Base-by-base conservation (phyloP, 2,797 vertebrate species). In the Lacerta viridis region DNA sequence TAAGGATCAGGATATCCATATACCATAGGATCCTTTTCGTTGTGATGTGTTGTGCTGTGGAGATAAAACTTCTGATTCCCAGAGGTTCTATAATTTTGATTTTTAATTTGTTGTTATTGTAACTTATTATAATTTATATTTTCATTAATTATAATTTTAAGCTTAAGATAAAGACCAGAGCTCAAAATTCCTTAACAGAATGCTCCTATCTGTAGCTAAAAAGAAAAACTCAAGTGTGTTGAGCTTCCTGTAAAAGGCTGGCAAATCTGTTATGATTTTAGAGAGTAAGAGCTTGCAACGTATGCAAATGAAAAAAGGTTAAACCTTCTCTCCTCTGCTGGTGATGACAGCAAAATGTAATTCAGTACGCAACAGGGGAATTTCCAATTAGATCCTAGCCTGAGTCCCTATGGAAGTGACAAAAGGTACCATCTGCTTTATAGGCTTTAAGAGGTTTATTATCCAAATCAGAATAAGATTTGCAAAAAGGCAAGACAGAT, bases 371-470 rank as follows among this genome's bases (percentile, higher is more conserved):
- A 88, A 88, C 87, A 88, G 87, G 87, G 46, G 82, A 88, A 88
- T 88, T 88, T 88, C 87, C 82, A 78, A 88, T 88, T 88, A 88
- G 75, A 71, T 84, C 36, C 10, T 79, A 84, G 82, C 82, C 87
- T 88, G 64, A 50, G 75, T 88, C 75, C 75, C 82, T 79, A 79
- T 72, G 76, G 82, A 88, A 84, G 87, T 79, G 82, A 84, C 81
- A 88, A 88, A 88, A 88, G 82, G 75, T 84, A 84, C 87, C 87
- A 88, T 88, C 87, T 88, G 87, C 87, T 88, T 88, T 88, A 88
- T 84, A 61, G 82, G 13, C 82, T 88, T 79, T 79, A 64, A 84
- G 87, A 88, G 46, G 87, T 88, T 88, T 88, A 88, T 88, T 88
- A 88, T 84, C 82, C 87, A 88, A 88, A 84, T 79, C 81, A 88